phyloP scores from a whole-genome alignment of 2,113 vertebrate species.

The Oceanodroma tethys region DNA sequence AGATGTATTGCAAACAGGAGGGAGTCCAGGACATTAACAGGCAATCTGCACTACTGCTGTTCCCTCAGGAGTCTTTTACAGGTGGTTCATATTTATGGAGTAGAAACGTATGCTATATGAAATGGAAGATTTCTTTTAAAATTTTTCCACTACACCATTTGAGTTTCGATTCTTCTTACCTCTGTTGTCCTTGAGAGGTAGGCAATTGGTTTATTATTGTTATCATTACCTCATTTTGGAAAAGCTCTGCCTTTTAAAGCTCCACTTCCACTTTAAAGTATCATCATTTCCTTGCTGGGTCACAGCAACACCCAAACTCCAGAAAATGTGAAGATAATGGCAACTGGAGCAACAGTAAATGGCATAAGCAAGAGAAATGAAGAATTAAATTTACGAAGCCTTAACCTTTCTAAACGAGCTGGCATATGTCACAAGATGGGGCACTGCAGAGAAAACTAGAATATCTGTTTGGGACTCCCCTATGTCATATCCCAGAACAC shows the following conservation, averaged over 20 bases:
- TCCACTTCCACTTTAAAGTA: not conserved
- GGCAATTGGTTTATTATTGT: slow-evolving; percentile 12
- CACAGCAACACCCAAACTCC: not conserved
- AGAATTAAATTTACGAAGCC: not conserved
- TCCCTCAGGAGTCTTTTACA: slow-evolving; percentile 70
- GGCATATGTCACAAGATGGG: not conserved
- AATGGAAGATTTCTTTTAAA: slow-evolving; percentile 75
- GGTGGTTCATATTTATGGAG: slow-evolving; percentile 79
- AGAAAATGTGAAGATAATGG: not conserved
- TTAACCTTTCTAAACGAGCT: not conserved
- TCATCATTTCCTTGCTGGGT: not conserved
- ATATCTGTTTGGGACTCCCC: not conserved
- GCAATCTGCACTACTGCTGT: slow-evolving; percentile 64
- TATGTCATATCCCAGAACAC: not conserved
- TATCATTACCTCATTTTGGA: not conserved
- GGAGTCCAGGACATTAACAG: slow-evolving; percentile 59
- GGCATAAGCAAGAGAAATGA: not conserved
- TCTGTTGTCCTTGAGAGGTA: not conserved
- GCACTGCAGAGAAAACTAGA: not conserved
- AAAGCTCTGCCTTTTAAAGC: not conserved
- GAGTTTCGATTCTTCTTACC: slow-evolving; percentile 47
- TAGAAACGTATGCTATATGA: slow-evolving; percentile 69
- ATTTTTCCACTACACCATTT: slow-evolving; percentile 67
- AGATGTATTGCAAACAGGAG: slow-evolving; percentile 49
- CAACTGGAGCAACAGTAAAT: not conserved